phyloP scores from a whole-genome alignment of 2,797 vertebrate genomes.

The Lepus oiostolus region DNA sequence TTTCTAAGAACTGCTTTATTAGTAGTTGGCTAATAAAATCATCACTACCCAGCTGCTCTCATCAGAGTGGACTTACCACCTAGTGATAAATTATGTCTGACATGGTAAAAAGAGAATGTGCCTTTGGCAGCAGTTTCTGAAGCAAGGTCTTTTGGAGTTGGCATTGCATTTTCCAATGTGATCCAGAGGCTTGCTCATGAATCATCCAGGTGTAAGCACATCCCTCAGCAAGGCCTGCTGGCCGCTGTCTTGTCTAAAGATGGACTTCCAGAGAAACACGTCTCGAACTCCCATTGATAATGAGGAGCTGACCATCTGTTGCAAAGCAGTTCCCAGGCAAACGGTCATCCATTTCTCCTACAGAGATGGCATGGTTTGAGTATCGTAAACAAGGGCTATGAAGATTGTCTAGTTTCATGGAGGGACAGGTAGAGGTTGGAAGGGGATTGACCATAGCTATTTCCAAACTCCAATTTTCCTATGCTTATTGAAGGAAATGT shows the following conservation, averaged over 20 bases:
- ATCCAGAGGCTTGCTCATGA: conserved; percentile 4
- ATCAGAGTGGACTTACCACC: neutral
- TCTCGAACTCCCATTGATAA: neutral
- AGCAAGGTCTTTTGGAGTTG: neutral
- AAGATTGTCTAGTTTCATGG: neutral
- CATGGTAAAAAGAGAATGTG: neutral
- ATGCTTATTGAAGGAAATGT: neutral
- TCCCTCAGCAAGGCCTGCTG: neutral
- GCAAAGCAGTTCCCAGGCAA: conserved; percentile 16
- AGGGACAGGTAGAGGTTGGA: neutral
- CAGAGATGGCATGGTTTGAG: neutral
- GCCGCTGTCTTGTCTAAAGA: neutral
- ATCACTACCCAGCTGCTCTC: neutral
- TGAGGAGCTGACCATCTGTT: neutral
- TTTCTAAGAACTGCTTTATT: conserved; percentile 53
- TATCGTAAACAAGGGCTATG: neutral
- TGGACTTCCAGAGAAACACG: neutral
- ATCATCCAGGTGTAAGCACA: neutral
- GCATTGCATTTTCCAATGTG: conserved; percentile 7
- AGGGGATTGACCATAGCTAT: neutral
- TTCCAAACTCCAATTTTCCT: conserved; percentile 2
- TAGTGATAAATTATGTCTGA: conserved; percentile 10
- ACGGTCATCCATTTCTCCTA: neutral
- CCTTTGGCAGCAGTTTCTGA: conserved; percentile 26
- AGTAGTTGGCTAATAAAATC: neutral